Base-by-base conservation (phyloP, 1,140 invertebrate species). In the Drosophila cardini region DNA sequence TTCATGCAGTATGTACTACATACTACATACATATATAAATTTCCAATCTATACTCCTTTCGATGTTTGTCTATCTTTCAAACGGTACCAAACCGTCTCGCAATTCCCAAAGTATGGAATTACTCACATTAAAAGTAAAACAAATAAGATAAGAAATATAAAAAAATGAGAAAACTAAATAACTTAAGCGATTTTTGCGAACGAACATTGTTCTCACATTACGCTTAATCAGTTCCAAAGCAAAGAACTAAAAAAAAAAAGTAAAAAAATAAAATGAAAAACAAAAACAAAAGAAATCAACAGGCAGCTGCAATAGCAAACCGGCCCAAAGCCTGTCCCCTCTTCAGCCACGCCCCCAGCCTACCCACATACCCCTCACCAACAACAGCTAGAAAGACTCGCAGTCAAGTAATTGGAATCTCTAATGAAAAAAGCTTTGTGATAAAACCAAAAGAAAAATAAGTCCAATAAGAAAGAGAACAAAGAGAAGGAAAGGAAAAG, bases 221-320 rank as follows among this genome's bases (percentile, higher is more conserved):
- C 80, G 77, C 79, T 78, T 79, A 76, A 87, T 86, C 83, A 83
- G 79, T 83, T 76, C 53, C 36, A 52, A 65, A 53, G 72, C 64
- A 55, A 62, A 63, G 65, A 46, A 53, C 30, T 10, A 58, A 50
- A 42, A 68, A 13, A 5, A 30, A 32, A 32, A 52, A 32, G 2
- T 9, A 16, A 50, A 65, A 42, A 56, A n/a, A n/a, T 58, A 50
- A 42, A 68, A 13, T 5, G 13, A 32, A 32, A 52, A 32, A 7
- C n/a, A 16, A 50, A 65, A 42, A 56, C 26, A 75, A 76, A 61
- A 65, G 72, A 70, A 62, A 72, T 72, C 69, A 76, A 68, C 74
- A 76, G 74, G 70, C 73, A 72, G 73, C 68, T 72, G 58, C 43
- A 57, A 50, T n/a, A 43, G 36, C 58, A 65, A 48, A 53, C 34